A percentile compares a stretch with the other conserved stretches of the same genome.
Conservation (phyloP, 2,113 vertebrate species). For the Lepus timidus region DNA sequence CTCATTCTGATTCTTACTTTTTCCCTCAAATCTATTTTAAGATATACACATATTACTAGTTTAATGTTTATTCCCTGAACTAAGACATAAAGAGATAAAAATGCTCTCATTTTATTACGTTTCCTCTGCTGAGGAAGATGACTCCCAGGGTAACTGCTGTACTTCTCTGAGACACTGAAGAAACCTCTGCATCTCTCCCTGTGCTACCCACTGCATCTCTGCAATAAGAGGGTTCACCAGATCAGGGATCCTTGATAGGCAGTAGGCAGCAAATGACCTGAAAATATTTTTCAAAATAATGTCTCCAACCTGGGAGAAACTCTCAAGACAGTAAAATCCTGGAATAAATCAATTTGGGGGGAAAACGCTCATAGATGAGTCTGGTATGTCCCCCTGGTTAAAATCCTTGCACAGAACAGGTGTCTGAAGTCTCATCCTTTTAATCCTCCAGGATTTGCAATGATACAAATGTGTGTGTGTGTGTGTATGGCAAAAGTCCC, state of each 20-base stretch:
- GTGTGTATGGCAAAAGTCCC: not conserved
- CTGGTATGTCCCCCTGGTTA: not conserved
- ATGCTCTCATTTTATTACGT: not conserved
- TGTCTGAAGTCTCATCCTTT: not conserved
- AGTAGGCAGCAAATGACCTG: not conserved
- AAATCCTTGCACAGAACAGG: not conserved
- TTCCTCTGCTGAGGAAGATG: not conserved
- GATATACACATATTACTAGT: not conserved
- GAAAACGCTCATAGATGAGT: not conserved
- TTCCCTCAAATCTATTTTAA: slow-evolving; percentile 35
- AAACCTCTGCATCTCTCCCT: not conserved
- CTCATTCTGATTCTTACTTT: slow-evolving; percentile 2
- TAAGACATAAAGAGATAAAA: slow-evolving; percentile 22
- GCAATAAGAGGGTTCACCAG: not conserved
- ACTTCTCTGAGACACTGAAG: not conserved
- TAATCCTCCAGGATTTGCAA: not conserved
- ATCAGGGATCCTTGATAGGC: not conserved
- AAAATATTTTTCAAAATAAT: slow-evolving; percentile 4
- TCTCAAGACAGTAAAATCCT: slow-evolving; percentile 22
- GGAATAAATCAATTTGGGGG: not conserved
- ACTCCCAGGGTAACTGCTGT: not conserved
- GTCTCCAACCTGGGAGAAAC: not conserved
- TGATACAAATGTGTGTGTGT: not conserved
- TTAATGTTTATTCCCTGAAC: slow-evolving; percentile 8
- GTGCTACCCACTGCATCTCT: not conserved